A percentile compares a stretch with the other conserved stretches of the same genome.
Conservation (phyloP, 2,888 invertebrate genomes). For the Luperina testacea region DNA sequence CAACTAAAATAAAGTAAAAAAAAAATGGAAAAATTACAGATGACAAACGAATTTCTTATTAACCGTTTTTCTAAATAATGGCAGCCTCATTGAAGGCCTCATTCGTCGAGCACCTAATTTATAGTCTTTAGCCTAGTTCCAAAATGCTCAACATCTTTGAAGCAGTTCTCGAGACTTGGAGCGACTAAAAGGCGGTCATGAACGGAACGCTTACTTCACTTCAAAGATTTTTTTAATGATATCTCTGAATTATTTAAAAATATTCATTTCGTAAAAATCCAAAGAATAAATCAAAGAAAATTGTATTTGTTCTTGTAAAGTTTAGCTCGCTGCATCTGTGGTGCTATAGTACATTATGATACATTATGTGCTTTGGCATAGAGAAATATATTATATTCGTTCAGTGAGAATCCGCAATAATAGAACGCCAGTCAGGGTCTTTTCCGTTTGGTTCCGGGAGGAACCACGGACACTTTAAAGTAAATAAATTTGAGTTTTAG, state of each 20-base stretch:
- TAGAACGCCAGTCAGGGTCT: too few species aligned
- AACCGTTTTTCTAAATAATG: neutral
- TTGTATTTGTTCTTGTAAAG: constrained; percentile 5
- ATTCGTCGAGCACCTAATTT: constrained; percentile 20
- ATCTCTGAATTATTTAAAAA: constrained; percentile 10
- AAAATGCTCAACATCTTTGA: constrained; percentile 22
- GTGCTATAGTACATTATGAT: neutral
- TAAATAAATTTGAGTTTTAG: too few species aligned
- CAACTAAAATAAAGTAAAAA: too few species aligned
- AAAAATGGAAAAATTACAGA: neutral
- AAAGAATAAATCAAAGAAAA: constrained; percentile 1
- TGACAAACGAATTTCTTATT: neutral
- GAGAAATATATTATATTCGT: too few species aligned
- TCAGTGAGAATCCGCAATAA: too few species aligned
- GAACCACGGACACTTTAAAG: too few species aligned
- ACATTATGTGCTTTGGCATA: too few species aligned
- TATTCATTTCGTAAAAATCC: neutral
- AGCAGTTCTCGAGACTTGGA: constrained; percentile 20
- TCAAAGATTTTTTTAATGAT: constrained; percentile 1
- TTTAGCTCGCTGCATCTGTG: neutral
- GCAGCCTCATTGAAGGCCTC: neutral
- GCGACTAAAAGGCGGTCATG: constrained; percentile 46
- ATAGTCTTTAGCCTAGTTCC: constrained; percentile 40
- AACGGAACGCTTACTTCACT: constrained; percentile 32
- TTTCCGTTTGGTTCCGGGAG: too few species aligned